Evolutionary conservation across 2,888 invertebrate genomes (phyloP), one percentile per base, ranked within the genome.

Genomic region (Lottia gigantea): DNA sequence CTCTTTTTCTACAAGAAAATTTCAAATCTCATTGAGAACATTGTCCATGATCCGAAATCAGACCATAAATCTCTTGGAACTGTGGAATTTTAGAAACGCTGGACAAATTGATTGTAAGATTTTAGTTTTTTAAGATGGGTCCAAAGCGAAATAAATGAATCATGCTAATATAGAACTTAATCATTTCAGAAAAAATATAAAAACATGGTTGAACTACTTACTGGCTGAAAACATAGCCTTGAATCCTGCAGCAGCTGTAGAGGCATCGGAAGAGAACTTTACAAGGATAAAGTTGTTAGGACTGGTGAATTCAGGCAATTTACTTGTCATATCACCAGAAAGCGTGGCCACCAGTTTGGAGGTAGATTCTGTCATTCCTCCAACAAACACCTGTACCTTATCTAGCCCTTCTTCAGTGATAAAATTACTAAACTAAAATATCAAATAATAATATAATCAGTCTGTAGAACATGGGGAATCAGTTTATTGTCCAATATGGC

Each of bases 231-330:
- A 89, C 12, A 74, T 79, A 7, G 85, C 78, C 12, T 26, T 92
- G 90, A 98, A 98, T 78, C 98, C 98, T 90, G 95, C 94, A 73
- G 94, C 92, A 90, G 97, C 96, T 31, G 96, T 95, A 15, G 95
- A 94, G 62, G 95, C 94, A 86, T 98, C 98, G 1, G 97, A 94
- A 83, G 95, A 95, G 90, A 98, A 98, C 90, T 97, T 97, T 75
- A 98, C 93, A 76, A 97, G 96, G 95, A 98, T 96, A 86, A 98
- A 96, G 90, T 98, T 98, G 66, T 97, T 97, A 62, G 96, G 96
- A 6, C 97, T 97, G 40, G 96, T 95, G 88, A 94, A 84, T 63
- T 70, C 68, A n/a, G 64, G 71, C 0, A 46, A 66, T 12, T 65
- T 47, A n/a, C 66, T 23, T 0, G 45, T 69, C 26, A 68, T 63